These are phyloP conservation scores for Monochamus alternatus DNA, from an alignment of 2,888 invertebrate genomes.

Conservation along the genomic window DNA sequence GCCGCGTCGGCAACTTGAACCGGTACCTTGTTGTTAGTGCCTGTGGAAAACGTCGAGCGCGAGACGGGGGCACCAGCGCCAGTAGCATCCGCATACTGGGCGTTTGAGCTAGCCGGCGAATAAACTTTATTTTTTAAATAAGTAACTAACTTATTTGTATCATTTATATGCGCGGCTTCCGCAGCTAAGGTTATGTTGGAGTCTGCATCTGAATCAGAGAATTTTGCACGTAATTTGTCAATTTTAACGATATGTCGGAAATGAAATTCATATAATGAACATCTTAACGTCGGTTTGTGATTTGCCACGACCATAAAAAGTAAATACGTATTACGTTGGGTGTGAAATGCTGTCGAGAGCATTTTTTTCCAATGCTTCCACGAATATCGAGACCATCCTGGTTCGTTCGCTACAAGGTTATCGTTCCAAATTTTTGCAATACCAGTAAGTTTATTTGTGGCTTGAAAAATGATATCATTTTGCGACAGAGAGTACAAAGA, in stretches of 20 bases:
- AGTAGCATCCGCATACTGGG: too few species aligned
- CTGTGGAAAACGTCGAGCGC: too few species aligned
- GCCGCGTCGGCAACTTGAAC: too few species aligned
- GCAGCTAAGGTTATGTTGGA: slow-evolving; percentile 42
- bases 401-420: slow-evolving; percentile 38
- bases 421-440: slow-evolving; percentile 47
- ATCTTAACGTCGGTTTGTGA: slow-evolving; percentile 42
- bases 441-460: slow-evolving; percentile 43
- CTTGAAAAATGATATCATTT: slow-evolving; percentile 38
- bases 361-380: slow-evolving; percentile 48
- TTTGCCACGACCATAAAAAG: slow-evolving; percentile 45
- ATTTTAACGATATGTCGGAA: slow-evolving; percentile 47
- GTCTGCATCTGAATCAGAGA: slow-evolving; percentile 44
- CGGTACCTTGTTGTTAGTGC: too few species aligned
- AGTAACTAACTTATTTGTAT: slow-evolving; percentile 39
- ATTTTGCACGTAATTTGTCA: slow-evolving; percentile 41
- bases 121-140: slow-evolving; percentile 46
- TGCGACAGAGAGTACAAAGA: slow-evolving; percentile 30
- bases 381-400: slow-evolving; percentile 40
- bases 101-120: too few species aligned
- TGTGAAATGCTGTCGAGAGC: slow-evolving; percentile 36
- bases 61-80: too few species aligned
- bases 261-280: slow-evolving; percentile 46
- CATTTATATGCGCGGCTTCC: slow-evolving; percentile 40
- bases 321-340: slow-evolving; percentile 33